Evolutionary conservation across 1,140 invertebrate species (phyloP), one percentile per base, ranked within the genome.

Genomic region (Pogonomyrmex barbatus): DNA sequence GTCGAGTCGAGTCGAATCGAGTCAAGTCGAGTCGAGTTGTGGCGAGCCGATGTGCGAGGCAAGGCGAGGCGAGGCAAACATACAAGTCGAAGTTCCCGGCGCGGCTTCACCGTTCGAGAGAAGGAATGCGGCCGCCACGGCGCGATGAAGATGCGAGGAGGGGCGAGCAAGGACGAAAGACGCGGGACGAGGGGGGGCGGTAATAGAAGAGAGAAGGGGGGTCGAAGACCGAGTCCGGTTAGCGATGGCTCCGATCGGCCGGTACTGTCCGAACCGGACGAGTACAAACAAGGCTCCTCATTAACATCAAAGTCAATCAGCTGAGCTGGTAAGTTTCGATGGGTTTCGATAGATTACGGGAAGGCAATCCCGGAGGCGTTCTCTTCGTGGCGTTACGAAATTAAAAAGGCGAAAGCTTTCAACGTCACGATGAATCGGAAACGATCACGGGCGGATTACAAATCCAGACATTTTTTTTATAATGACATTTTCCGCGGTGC

Each of bases 91-190:
- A 90, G 70, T 85, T 82, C 39, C 79, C 79, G 79, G n/a, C 50
- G 45, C 58, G 78, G 86, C 78, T 87, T 87, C 86, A 87, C 88
- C 91, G 93, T 92, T 93, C 90, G 89, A 90, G 91, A 92, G 91
- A 93, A 93, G 93, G 94, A 94, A 94, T 94, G 94, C 92, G 94
- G 92, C 93, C 92, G 92, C 90, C 90, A 78, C 56, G 79, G 54
- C 76, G 36, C 60, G 81, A 65, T 58, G 65, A 76, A 62, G 67
- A 24, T 42, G 52, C 73, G 45, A 52, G 50, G 62, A 54, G 81
- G 76, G 68, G 42, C 60, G 60, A 85, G 81, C 75, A 83, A 87
- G 50, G 47, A 68, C 60, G 78, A 62, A n/a, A 87, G 71, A 58
- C 76, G 78, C 58, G 65, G 79, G 83, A 36, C 73, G 78, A 58